Conservation (phyloP, 2,113 vertebrate species). For the Chaetura pelagica region DNA sequence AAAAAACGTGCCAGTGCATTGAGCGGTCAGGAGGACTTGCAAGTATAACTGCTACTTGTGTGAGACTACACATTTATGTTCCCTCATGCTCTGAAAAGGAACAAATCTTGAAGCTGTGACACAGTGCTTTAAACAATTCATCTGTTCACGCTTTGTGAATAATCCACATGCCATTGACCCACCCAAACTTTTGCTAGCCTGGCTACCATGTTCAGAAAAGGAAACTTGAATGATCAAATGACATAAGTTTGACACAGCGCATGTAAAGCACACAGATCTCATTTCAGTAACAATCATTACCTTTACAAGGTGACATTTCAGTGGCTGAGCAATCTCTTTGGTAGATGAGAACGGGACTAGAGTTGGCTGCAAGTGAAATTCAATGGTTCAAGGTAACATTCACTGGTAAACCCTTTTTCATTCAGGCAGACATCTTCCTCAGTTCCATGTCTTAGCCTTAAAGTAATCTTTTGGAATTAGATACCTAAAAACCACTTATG, state of each 20-base stretch:
- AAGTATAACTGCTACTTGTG: neutral
- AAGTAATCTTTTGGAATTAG: neutral
- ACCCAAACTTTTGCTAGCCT: neutral
- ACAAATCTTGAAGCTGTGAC: neutral
- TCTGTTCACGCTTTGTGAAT: neutral
- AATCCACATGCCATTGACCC: neutral
- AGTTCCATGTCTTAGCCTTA: neutral
- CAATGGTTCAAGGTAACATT: neutral
- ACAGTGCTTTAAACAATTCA: neutral
- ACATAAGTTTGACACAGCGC: neutral
- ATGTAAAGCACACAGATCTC: accelerated
- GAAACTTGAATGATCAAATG: neutral
- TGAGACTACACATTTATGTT: neutral
- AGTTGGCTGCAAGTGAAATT: neutral
- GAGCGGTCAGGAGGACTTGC: neutral
- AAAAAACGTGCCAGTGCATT: neutral
- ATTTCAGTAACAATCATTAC: neutral
- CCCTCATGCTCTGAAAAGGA: neutral
- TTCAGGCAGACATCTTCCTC: neutral
- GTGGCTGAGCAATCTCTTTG: neutral
- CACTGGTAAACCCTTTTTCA: neutral
- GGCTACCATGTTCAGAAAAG: neutral
- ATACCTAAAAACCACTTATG: neutral
- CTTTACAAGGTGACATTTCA: neutral
- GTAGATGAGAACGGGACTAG: neutral